Conservation (phyloP, 2,888 invertebrate genomes). For the Cheilosia grossa region DNA sequence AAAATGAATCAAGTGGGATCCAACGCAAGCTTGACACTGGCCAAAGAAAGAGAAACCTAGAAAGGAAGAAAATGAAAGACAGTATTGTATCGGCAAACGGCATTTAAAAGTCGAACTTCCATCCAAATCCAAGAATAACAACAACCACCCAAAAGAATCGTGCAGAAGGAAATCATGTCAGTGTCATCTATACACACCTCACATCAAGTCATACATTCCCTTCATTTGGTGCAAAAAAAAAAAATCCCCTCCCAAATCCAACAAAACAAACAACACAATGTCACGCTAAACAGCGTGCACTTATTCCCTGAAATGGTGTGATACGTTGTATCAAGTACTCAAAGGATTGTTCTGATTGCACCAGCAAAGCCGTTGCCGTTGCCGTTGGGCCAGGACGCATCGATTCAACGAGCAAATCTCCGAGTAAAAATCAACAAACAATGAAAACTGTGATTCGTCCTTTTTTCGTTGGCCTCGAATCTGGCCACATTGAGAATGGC, state of each 20-base stretch:
- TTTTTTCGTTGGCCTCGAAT: conserved; percentile 64
- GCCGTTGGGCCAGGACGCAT: conserved; percentile 46
- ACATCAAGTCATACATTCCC: conserved; percentile 17
- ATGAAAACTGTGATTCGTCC: conserved; percentile 66
- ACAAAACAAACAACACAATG: conserved; percentile 54
- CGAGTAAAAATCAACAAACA: conserved; percentile 72
- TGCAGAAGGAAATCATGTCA: background rate
- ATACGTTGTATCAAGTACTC: conserved; percentile 66
- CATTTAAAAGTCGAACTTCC: background rate
- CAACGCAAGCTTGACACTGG: no score
- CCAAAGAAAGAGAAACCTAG: no score
- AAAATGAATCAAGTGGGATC: no score
- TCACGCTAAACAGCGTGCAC: conserved; percentile 24
- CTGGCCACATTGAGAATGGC: conserved; percentile 72
- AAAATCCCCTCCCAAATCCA: conserved; percentile 11
- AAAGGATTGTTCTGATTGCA: conserved; percentile 73
- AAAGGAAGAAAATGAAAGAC: no score
- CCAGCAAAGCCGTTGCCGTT: conserved; percentile 50
- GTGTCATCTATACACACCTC: background rate
- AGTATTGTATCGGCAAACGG: no score
- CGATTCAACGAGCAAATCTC: conserved; percentile 61
- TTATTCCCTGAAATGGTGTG: conserved; percentile 48
- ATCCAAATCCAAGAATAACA: background rate
- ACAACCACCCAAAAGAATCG: background rate
- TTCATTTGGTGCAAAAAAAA: background rate